Base-by-base conservation (phyloP, 2,797 vertebrate species). In the Mallotus villosus region DNA sequence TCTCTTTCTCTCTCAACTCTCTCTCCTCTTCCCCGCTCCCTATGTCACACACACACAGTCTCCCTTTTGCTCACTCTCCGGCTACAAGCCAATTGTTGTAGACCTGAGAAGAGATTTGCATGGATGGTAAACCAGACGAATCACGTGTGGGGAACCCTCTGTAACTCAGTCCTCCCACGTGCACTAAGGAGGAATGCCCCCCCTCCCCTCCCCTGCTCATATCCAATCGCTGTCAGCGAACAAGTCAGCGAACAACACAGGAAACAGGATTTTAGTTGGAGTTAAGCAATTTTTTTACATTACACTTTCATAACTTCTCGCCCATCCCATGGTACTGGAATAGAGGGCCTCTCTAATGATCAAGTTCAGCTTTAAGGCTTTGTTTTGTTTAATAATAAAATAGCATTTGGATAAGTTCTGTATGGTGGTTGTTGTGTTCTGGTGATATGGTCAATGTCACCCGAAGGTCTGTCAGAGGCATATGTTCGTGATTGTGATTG, bases 91-190 rank as follows among this genome's bases (percentile, higher is more conserved):
- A 82, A 24, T 77, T 60, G 37, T n/a, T 72, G 82, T 78, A 69
- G 70, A 71, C 73, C 72, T 61, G 73, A 32, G 51, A 24, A 29
- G 69, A 67, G 74, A 69, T 55, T 37, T 61, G 74, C 74, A 78
- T 76, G 59, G 65, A 63, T 82, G 72, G 78, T 85, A 74, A 76
- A 73, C 74, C 58, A 22, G 70, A 17, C 66, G 76, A 60, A 75
- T 75, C 82, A 83, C 70, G 59, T 82, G 78, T 79, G 71, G 83
- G 79, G 77, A 78, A 66, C 72, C 72, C 73, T 78, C 80, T 71
- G 79, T 81, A 82, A 77, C 68, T 61, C 76, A 37, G 68, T 68
- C 78, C 78, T 82, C 72, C 81, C 75, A 78, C 84, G 81, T 87
- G 84, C 77, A 77, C 77, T 2, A 5, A 55, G 4, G 65, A 76